Evolutionary conservation across 2,113 vertebrate genomes (phyloP).

Genomic region (Odontophorus gujanensis): DNA sequence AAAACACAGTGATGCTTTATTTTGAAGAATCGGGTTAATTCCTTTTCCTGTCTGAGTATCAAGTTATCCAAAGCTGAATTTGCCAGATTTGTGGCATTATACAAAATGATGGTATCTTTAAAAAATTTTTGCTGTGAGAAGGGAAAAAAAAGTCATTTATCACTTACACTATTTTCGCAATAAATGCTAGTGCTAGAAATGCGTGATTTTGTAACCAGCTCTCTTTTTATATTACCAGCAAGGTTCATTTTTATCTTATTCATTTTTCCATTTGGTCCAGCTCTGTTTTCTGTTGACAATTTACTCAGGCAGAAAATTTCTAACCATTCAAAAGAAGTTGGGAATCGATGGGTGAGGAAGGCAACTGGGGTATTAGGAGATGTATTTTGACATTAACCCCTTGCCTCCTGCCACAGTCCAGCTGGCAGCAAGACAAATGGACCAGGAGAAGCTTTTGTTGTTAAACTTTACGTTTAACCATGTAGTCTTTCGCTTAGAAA

Average conservation of each 20-base stretch:
- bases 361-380: constrained; percentile 19
- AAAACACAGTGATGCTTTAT: neutral
- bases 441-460: neutral
- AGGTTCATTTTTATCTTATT: neutral
- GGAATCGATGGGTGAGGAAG: constrained; percentile 46
- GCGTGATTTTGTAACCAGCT: neutral
- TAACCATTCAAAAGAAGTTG: constrained; percentile 48
- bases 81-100: neutral
- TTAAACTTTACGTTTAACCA: neutral
- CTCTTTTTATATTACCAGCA: neutral
- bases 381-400: constrained; percentile 61
- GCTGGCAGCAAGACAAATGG: neutral
- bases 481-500: neutral
- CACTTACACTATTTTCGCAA: neutral
- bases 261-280: neutral
- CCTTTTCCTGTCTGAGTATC: neutral
- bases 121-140: neutral
- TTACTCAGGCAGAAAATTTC: constrained; percentile 64
- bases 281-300: constrained; percentile 22
- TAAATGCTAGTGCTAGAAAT: neutral
- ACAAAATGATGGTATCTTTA: neutral
- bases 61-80: neutral
- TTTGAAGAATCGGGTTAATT: neutral
- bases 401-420: constrained; percentile 19
- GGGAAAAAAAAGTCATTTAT: neutral